These are phyloP conservation scores for Stigmatopora argus DNA, from an alignment of 2,113 vertebrate species.

Conservation along the genomic window DNA sequence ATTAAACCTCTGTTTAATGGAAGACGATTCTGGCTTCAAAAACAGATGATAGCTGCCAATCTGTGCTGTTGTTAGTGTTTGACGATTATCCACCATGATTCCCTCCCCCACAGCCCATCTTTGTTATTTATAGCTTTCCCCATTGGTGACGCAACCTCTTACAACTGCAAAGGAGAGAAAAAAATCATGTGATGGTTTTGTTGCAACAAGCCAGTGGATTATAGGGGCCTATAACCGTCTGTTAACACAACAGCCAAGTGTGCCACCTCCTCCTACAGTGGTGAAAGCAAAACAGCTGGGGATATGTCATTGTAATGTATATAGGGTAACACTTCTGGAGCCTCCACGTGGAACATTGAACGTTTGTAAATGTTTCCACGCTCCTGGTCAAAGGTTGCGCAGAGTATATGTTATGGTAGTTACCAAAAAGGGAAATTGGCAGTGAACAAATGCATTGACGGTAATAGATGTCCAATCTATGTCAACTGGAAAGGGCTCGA, in stretches of 20 bases:
- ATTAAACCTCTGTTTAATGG: slow-evolving; percentile 25
- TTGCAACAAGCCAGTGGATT: slow-evolving; percentile 57
- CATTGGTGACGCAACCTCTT: slow-evolving; percentile 46
- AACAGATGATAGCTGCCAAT: slow-evolving; percentile 36
- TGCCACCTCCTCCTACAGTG: slow-evolving; percentile 15
- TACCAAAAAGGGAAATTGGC: too few species aligned
- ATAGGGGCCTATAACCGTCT: slow-evolving; percentile 37
- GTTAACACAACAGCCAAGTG: slow-evolving; percentile 35
- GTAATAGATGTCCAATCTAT: too few species aligned
- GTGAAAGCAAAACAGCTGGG: slow-evolving; percentile 24
- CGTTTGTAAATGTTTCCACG: background rate
- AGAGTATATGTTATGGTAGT: background rate
- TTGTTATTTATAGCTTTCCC: slow-evolving; percentile 59
- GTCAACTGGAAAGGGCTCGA: too few species aligned
- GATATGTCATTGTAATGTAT: background rate
- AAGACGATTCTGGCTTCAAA: slow-evolving; percentile 14
- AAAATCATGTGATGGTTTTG: slow-evolving; percentile 47
- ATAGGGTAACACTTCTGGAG: background rate
- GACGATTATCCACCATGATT: slow-evolving; percentile 15
- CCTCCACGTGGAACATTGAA: background rate
- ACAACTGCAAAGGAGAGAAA: slow-evolving; percentile 43
- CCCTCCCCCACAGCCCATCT: slow-evolving; percentile 21
- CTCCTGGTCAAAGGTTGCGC: background rate
- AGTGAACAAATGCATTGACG: too few species aligned
- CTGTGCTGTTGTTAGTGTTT: slow-evolving; percentile 26